phyloP scores from a whole-genome alignment of 2,888 invertebrate genomes.

The Caenorhabditis wallacei region DNA sequence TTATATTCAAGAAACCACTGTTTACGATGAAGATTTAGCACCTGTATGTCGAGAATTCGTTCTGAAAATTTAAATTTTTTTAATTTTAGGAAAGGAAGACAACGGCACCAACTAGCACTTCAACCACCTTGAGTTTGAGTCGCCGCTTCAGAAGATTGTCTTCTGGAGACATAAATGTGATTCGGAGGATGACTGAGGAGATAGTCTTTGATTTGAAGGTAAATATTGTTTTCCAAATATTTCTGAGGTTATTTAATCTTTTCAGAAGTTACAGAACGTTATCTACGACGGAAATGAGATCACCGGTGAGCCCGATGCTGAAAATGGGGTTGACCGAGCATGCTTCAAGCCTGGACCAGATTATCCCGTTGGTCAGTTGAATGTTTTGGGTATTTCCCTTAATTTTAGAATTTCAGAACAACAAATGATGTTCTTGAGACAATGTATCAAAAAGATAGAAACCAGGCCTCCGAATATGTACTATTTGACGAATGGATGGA shows the following conservation, averaged over 20 bases:
- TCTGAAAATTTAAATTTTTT: neutral
- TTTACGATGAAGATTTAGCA: slow-evolving; percentile 32
- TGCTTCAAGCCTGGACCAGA: slow-evolving; percentile 56
- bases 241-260: no score
- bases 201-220: slow-evolving; percentile 54
- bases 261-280: slow-evolving; percentile 48
- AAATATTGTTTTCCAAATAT: no score
- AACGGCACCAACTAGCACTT: neutral
- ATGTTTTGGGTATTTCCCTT: neutral
- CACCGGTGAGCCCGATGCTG: slow-evolving; percentile 45
- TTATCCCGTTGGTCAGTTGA: slow-evolving; percentile 23
- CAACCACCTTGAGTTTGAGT: neutral
- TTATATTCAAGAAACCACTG: slow-evolving; percentile 45
- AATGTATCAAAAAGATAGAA: slow-evolving; percentile 55
- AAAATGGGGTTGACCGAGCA: slow-evolving; percentile 41
- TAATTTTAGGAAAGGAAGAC: no score
- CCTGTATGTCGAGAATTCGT: neutral
- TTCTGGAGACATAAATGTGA: slow-evolving; percentile 58
- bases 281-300: slow-evolving; percentile 56
- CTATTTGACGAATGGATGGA: slow-evolving; percentile 60
- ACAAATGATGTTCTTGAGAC: slow-evolving; percentile 60
- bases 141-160: slow-evolving; percentile 49
- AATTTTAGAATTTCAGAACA: slow-evolving; percentile 49
- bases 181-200: slow-evolving; percentile 62
- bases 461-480: slow-evolving; percentile 59